Base-by-base conservation (phyloP, 1,140 invertebrate species). In the Proctacanthus coquilletti region DNA sequence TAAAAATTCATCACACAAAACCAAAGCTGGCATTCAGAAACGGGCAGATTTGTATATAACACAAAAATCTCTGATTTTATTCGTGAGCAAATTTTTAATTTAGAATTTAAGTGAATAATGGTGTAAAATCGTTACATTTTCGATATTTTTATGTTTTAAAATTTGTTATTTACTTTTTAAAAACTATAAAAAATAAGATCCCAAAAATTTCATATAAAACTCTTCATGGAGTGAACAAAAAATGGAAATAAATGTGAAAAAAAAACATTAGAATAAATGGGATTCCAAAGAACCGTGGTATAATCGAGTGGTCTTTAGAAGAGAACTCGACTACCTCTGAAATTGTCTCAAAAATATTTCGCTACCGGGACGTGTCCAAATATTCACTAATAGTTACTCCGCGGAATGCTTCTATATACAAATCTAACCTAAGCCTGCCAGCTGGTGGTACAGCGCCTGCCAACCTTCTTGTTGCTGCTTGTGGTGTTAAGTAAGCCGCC, bases 401-500 rank as follows among this genome's bases (percentile, higher is more conserved):
- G 14, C 18, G 15, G 8, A 17, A 21, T 36, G 5, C 10, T 36
- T 17, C 21, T 8, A 8, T 20, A 18, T 36, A 36, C 18, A 18
- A 8, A 21, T 30, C 54, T n/a, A 36, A 57, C 54, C 54, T 57
- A 38, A 57, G 55, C 31, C 54, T 54, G 40, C 54, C 54, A 39
- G 54, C 54, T 21, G 52, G 53, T 39, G 54, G 54, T 9, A 57
- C 37, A 4, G 54, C 54, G 25, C 54, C 54, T 35, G 54, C 55
- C 13, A 57, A 38, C 31, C 54, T 52, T 10, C 54, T 46, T 4
- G 54, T 57, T 29, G 54, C 54, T 29, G 54, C 54, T 27, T 27
- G 35, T 13, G 64, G 64, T 19, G 64, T 63, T 15, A 66, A 44
- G 34, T 66, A 65, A 11, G 39, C 39, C 15, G 39, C 39, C 20